Conservation (phyloP, 2,888 invertebrate species). For the Hyposoter didymator region DNA sequence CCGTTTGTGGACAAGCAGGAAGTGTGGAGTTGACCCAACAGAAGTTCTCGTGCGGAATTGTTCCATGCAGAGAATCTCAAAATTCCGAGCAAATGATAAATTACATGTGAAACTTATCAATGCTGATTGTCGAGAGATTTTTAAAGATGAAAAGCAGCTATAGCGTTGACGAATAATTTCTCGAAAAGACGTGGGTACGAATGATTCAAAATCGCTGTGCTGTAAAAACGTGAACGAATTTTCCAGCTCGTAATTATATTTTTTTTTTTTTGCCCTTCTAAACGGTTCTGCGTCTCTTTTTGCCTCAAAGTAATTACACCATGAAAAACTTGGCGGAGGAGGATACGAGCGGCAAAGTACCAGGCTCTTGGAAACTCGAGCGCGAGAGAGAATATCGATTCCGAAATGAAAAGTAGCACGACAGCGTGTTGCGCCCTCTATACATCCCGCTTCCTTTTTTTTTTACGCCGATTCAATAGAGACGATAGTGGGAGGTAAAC, state of each 20-base stretch:
- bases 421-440: constrained; percentile 54
- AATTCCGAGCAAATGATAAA: not conserved
- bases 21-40: not conserved
- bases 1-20: not conserved
- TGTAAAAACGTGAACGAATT: not conserved
- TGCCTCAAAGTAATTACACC: constrained; percentile 12
- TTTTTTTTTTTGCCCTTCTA: not conserved
- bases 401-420: constrained; percentile 62
- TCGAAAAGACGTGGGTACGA: not conserved
- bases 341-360: constrained; percentile 35
- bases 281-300: not conserved
- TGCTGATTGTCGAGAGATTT: not conserved
- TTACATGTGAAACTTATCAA: not conserved
- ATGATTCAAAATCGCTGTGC: not conserved
- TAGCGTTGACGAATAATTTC: not conserved
- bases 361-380: constrained; percentile 32
- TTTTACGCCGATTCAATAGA: constrained; percentile 48
- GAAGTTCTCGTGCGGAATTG: not conserved
- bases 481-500: constrained; percentile 59
- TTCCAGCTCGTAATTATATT: not conserved
- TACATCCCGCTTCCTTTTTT: constrained; percentile 15
- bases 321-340: not conserved
- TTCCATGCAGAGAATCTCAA: not conserved
- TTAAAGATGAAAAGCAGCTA: too few relatives aligned
- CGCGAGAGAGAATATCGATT: constrained; percentile 45